Base-by-base conservation (phyloP, 2,113 vertebrate species). In the Limnothrissa miodon region DNA sequence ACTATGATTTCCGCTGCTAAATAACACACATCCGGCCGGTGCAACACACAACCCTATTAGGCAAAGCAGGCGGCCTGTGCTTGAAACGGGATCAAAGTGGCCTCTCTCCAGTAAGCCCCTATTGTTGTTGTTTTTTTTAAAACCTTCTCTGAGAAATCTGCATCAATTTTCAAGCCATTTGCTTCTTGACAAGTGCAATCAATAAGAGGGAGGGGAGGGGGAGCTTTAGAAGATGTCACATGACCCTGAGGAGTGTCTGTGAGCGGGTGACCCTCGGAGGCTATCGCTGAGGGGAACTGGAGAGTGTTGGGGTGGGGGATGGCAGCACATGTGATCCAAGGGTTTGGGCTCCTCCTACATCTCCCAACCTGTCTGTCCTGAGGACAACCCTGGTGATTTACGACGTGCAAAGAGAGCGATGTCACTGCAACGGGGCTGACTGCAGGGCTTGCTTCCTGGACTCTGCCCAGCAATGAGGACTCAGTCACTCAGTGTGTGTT, bases 341-440 rank as follows among this genome's bases (percentile, higher is more conserved):
- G 39, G 66, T 44, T 62, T 85, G 25, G 59, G 48, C 48, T 66
- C 56, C 81, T 88, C 42, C 42, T 42, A 42, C 6, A 88, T 86
- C 82, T 81, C 46, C 39, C 36, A 6, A 36, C 36, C n/a, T 23
- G 23, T 80, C 79, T 15, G 39, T 78, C 29, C 17, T 80, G 36
- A 80, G 78, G 83, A 78, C 48, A 83, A 83, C 80, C 80, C 42
- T 15, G 1, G 66, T 84, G 83, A 92, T 90, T 89, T 91, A 83
- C 3, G 82, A 87, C 25, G 85, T 85, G 83, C 51, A 90, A 87
- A 87, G 87, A 80, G 84, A 83, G 84, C 88, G 90, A 92, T 88
- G 90, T 90, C 84, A 89, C 83, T 88, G 87, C 90, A 39, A 80
- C 80, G 51, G 87, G 89, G 87, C 84, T 84, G 53, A 79, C 39